A percentile compares a stretch with the other conserved stretches of the same genome.
Conservation (phyloP, 2,888 invertebrate genomes). For the Lasioglossum malachurum region DNA sequence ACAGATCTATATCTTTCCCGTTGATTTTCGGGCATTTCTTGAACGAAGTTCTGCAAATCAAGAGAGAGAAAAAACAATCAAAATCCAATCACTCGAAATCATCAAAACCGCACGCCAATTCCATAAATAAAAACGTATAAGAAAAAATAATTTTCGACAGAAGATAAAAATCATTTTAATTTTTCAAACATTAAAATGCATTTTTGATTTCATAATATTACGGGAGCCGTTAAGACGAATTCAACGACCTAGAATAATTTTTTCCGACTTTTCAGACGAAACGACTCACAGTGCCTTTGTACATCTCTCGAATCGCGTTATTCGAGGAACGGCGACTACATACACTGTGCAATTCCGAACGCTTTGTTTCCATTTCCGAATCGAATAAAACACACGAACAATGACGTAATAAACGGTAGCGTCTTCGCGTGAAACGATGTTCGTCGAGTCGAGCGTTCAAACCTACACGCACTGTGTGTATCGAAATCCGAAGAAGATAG, state of each 20-base stretch:
- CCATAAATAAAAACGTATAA: background rate
- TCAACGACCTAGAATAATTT: no score
- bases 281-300: no score
- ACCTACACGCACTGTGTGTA: background rate
- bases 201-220: no score
- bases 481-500: background rate
- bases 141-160: no score
- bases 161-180: no score
- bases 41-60: slow-evolving; percentile 87
- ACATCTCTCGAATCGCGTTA: background rate
- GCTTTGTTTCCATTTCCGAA: slow-evolving; percentile 55
- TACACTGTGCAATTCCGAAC: slow-evolving; percentile 16
- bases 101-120: background rate
- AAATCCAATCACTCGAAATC: no score
- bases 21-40: slow-evolving; percentile 91
- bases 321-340: slow-evolving; percentile 19
- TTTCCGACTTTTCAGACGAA: no score
- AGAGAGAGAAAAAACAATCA: background rate
- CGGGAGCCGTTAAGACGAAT: no score
- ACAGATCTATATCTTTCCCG: slow-evolving; percentile 96
- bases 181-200: no score
- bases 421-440: slow-evolving; percentile 30
- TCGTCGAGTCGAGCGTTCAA: background rate
- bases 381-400: slow-evolving; percentile 43
- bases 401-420: slow-evolving; percentile 52